phyloP scores from a whole-genome alignment of 2,888 invertebrate species.

The Spilarctia lutea region DNA sequence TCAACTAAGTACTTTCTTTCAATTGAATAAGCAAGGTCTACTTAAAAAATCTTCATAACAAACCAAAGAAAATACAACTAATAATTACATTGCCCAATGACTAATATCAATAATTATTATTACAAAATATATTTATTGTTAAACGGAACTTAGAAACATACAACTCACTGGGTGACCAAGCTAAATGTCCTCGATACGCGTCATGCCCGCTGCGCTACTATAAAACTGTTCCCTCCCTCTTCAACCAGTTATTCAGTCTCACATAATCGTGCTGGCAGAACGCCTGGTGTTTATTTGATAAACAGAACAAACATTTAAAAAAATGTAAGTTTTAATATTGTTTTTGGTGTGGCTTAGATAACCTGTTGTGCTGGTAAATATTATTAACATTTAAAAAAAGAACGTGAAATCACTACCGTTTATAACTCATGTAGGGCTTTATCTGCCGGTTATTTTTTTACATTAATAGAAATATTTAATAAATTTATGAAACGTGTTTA shows the following conservation, averaged over 20 bases:
- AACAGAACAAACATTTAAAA: constrained; percentile 47
- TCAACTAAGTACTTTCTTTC: too few species aligned
- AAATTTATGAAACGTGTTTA: neutral
- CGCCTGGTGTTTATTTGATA: constrained; percentile 53
- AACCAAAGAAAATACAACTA: neutral
- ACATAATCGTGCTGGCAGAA: constrained; percentile 53
- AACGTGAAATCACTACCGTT: neutral
- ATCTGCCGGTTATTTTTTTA: neutral
- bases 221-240: constrained; percentile 69
- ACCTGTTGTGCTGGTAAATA: neutral
- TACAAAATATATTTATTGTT: constrained; percentile 3
- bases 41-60: too few species aligned
- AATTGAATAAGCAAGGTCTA: neutral
- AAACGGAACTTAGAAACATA: constrained; percentile 6
- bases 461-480: neutral
- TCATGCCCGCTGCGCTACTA: constrained; percentile 57
- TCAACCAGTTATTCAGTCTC: constrained; percentile 63
- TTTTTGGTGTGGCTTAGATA: neutral
- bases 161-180: constrained; percentile 39
- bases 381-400: neutral
- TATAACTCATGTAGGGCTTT: neutral
- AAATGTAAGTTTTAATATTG: constrained; percentile 59
- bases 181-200: constrained; percentile 58
- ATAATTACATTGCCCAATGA: neutral
- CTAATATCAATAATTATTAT: neutral